phyloP scores from a whole-genome alignment of 2,797 vertebrate species.

The Gambelia wislizenii region DNA sequence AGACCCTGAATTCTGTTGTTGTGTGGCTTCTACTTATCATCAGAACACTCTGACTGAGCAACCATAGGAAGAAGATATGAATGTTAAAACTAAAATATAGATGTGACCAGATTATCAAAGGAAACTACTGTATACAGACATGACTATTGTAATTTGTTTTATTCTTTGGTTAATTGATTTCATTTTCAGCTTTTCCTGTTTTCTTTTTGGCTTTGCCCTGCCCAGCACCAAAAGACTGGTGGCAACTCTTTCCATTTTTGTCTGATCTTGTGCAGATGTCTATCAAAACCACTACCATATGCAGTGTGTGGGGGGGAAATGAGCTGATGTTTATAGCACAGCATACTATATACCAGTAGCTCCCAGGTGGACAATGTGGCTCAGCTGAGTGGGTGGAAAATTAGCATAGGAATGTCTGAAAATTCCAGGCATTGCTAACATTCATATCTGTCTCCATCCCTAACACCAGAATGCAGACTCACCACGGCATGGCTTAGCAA shows the following conservation, averaged over 20 bases:
- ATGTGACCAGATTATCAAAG: neutral
- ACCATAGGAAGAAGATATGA: neutral
- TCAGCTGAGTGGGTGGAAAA: constrained; percentile 30
- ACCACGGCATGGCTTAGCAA: neutral
- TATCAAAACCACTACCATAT: constrained; percentile 26
- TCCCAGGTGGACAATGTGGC: constrained; percentile 36
- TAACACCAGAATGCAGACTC: constrained; percentile 16
- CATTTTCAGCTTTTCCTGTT: neutral
- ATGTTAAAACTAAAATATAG: neutral
- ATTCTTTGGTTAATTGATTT: neutral
- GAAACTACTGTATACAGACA: neutral
- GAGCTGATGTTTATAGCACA: neutral
- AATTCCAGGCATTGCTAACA: neutral
- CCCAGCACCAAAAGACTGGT: neutral
- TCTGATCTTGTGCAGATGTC: neutral
- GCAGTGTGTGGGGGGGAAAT: neutral
- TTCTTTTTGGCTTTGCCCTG: neutral
- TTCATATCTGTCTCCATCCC: neutral
- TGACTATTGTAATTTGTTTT: neutral
- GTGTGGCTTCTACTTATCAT: neutral
- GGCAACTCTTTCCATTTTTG: neutral
- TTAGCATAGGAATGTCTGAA: constrained; percentile 29
- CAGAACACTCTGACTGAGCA: neutral
- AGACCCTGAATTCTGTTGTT: neutral
- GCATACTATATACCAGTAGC: constrained; percentile 15